Conservation (phyloP, 2,113 vertebrate species). For the Protobothrops mucrosquamatus region DNA sequence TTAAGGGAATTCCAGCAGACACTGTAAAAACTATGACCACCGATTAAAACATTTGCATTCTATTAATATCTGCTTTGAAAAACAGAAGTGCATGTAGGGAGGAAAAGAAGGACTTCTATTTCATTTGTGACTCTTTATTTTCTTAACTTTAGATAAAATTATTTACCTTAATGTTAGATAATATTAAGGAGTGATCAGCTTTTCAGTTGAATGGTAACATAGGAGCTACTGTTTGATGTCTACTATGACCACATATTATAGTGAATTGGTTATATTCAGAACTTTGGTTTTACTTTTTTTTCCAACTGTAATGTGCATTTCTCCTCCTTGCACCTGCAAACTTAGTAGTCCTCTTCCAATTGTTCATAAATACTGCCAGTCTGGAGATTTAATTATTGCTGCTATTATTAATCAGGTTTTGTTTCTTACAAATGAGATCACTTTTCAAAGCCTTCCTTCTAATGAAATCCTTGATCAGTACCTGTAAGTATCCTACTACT, state of each 20-base stretch:
- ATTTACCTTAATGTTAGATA: neutral
- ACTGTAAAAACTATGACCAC: too few species aligned
- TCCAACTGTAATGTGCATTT: neutral
- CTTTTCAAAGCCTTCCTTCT: neutral
- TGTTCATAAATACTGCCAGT: neutral
- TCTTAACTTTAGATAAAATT: too few species aligned
- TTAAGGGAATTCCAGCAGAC: too few species aligned
- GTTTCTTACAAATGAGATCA: neutral
- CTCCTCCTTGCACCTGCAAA: neutral
- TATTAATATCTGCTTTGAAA: too few species aligned
- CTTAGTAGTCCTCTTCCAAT: neutral
- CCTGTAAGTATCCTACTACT: neutral
- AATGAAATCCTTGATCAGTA: neutral
- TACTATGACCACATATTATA: neutral
- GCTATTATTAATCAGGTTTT: neutral
- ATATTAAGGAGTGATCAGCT: neutral
- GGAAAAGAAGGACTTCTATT: too few species aligned
- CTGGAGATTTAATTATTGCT: neutral
- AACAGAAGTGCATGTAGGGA: too few species aligned
- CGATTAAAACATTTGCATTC: too few species aligned
- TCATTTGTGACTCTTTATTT: too few species aligned
- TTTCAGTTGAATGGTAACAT: neutral
- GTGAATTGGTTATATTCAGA: neutral
- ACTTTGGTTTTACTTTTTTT: neutral
- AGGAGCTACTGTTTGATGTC: too few species aligned